A percentile compares a stretch with the other conserved stretches of the same genome.
Conservation (phyloP, 2,113 vertebrate genomes). For the Podarcis raffonei region DNA sequence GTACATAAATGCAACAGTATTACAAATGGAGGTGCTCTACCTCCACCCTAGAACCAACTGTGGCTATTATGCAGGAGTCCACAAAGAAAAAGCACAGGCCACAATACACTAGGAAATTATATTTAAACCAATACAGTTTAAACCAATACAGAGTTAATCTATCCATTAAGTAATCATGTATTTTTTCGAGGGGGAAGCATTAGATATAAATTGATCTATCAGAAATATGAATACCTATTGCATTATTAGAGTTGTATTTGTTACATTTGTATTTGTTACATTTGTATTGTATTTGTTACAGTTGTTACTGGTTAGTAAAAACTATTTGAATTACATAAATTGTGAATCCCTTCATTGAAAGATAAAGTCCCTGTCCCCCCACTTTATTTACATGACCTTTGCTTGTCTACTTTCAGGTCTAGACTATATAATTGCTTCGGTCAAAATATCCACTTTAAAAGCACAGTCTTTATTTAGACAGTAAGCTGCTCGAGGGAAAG, state of each 20-base stretch:
- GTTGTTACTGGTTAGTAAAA: fast-evolving
- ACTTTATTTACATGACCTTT: constrained; percentile 48
- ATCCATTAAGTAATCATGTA: neutral
- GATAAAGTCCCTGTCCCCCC: neutral
- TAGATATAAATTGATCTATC: neutral
- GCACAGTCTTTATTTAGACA: constrained; percentile 55
- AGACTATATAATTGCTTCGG: constrained; percentile 50
- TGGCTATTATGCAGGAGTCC: neutral
- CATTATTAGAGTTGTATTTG: neutral
- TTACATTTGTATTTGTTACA: too few relatives aligned
- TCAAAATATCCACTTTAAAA: constrained; percentile 58
- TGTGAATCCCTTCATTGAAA: neutral
- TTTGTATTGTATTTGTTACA: too few relatives aligned
- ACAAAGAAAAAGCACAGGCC: neutral
- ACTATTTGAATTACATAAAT: constrained; percentile 4
- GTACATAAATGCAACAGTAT: neutral
- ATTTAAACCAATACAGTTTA: neutral
- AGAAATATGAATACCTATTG: neutral
- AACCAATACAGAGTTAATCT: neutral
- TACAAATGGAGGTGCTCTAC: neutral
- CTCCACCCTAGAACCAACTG: neutral
- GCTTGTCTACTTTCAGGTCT: constrained; percentile 47
- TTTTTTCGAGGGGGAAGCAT: neutral
- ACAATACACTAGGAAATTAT: neutral
- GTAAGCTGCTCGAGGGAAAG: constrained; percentile 56